phyloP scores from a whole-genome alignment of 2,113 vertebrate species.

The Chaenocephalus aceratus region DNA sequence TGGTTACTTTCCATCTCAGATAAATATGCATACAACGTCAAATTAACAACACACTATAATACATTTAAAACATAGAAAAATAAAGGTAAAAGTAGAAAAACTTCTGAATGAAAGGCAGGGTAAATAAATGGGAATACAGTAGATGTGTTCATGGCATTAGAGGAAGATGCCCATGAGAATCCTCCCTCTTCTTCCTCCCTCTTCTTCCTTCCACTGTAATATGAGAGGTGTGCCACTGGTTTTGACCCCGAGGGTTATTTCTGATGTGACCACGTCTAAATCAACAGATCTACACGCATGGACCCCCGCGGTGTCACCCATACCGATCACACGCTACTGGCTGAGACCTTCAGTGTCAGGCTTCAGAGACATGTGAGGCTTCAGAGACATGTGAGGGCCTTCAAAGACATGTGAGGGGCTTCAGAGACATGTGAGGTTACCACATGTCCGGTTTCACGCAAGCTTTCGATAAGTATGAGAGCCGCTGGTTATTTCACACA shows the following conservation, averaged over 20 bases:
- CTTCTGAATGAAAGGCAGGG: too few species aligned
- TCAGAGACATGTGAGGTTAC: slow-evolving; percentile 3
- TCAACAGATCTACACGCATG: slow-evolving; percentile 6
- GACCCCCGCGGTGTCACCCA: slow-evolving; percentile 8
- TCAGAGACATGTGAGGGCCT: slow-evolving; percentile 3
- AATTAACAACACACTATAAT: too few species aligned
- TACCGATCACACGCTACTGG: not conserved
- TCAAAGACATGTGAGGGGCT: not conserved
- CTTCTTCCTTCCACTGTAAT: slow-evolving; percentile 38
- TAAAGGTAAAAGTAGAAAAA: too few species aligned
- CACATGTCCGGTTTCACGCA: slow-evolving; percentile 6
- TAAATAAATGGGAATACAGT: too few species aligned
- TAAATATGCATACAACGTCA: too few species aligned
- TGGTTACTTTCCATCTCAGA: too few species aligned
- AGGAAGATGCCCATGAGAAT: too few species aligned
- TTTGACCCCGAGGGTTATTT: slow-evolving; percentile 40
- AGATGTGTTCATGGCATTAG: too few species aligned
- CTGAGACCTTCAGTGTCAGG: slow-evolving; percentile 18
- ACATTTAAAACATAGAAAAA: too few species aligned
- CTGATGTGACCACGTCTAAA: not conserved
- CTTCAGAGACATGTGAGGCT: not conserved
- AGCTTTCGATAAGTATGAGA: not conserved
- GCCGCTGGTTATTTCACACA: not conserved
- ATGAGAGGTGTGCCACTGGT: slow-evolving; percentile 43
- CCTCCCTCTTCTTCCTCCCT: not conserved